Conservation (phyloP, 2,113 vertebrate species). For the Odobenus rosmarus region DNA sequence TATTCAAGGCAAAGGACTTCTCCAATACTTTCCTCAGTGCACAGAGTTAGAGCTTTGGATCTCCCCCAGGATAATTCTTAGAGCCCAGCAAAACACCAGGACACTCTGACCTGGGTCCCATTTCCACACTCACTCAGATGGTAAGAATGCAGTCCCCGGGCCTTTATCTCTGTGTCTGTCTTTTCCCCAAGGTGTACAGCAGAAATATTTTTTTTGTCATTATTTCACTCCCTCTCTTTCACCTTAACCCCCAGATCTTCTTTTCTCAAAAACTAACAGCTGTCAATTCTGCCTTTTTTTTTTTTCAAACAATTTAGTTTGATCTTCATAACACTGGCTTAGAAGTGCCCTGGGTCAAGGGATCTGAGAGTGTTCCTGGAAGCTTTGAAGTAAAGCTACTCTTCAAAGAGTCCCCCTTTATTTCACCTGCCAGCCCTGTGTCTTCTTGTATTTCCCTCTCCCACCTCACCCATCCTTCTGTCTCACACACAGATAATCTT, state of each 20-base stretch:
- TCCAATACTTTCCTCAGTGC: neutral
- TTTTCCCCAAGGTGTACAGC: neutral
- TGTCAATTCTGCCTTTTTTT: neutral
- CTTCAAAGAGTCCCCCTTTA: neutral
- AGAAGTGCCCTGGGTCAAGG: neutral
- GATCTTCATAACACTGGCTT: neutral
- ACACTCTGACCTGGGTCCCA: neutral
- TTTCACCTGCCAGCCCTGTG: neutral
- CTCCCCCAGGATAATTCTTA: neutral
- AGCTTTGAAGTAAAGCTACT: conserved; percentile 2
- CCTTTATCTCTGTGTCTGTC: neutral
- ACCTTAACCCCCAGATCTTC: neutral
- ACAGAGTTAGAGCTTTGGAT: neutral
- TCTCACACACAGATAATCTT: neutral
- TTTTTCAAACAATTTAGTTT: conserved; percentile 42
- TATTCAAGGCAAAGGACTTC: neutral
- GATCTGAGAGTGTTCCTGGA: conserved; percentile 14
- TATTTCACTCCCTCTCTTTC: neutral
- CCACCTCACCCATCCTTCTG: neutral
- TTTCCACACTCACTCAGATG: neutral
- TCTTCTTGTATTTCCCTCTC: neutral
- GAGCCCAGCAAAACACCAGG: neutral
- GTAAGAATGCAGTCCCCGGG: neutral
- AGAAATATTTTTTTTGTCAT: neutral
- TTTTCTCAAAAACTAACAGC: conserved; percentile 26